phyloP scores from a whole-genome alignment of 2,888 invertebrate genomes.

The Gisinianus flammeolus region DNA sequence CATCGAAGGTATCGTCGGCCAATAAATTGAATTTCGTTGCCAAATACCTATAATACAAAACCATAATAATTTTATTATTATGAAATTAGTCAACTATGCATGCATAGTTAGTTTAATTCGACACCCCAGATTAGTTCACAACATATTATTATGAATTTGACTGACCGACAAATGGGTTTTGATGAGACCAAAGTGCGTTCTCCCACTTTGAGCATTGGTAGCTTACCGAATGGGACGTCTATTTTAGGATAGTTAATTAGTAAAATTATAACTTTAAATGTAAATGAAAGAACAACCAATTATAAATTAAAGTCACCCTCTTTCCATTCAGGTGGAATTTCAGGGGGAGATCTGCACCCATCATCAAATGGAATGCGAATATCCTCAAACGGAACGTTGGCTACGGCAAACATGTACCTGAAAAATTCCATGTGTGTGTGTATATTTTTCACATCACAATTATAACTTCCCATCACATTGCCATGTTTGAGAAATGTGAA shows the following conservation, averaged over 20 bases:
- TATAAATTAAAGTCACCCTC: too few relatives aligned
- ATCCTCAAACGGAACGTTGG: conserved; percentile 18
- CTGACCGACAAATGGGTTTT: conserved; percentile 46
- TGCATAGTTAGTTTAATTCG: too few relatives aligned
- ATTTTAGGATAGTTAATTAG: neutral
- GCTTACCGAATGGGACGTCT: conserved; percentile 1
- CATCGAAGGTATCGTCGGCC: conserved; percentile 28
- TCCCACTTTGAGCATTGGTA: conserved; percentile 4
- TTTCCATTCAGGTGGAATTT: conserved; percentile 31
- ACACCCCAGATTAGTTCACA: too few relatives aligned
- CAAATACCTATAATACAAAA: too few relatives aligned
- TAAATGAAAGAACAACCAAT: neutral
- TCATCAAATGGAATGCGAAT: conserved; percentile 22
- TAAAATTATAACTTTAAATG: neutral
- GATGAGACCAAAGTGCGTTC: conserved; percentile 24
- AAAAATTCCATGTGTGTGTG: too few relatives aligned
- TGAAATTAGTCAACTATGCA: too few relatives aligned
- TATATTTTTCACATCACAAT: too few relatives aligned
- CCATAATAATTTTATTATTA: too few relatives aligned
- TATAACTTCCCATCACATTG: too few relatives aligned
- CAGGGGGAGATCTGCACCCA: too few relatives aligned
- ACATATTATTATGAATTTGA: too few relatives aligned
- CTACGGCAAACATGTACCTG: conserved; percentile 25
- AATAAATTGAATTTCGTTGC: conserved; percentile 39
- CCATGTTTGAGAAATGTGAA: too few relatives aligned